These are phyloP conservation scores for Himalopsyche kuldschensis DNA, from an alignment of 2,888 invertebrate genomes.

Conservation along the genomic window DNA sequence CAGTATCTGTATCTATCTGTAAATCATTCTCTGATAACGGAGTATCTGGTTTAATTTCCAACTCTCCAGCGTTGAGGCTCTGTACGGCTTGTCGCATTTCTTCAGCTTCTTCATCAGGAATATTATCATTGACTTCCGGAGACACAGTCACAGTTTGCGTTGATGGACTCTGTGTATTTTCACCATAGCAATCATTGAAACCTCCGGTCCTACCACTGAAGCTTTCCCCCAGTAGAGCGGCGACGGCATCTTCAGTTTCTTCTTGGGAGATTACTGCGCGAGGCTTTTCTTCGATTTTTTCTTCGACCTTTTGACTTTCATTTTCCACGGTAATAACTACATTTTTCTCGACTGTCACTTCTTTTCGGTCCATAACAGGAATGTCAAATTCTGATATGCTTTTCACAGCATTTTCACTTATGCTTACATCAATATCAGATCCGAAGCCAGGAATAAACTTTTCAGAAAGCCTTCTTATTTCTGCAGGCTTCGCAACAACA, in stretches of 20 bases:
- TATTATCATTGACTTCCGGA: constrained; percentile 56
- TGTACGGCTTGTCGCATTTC: constrained; percentile 84
- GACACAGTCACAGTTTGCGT: constrained; percentile 55
- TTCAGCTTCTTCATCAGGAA: constrained; percentile 74
- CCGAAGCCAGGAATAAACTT: constrained; percentile 70
- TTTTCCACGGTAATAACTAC: constrained; percentile 45
- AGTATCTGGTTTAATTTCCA: constrained; percentile 79
- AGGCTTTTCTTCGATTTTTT: constrained; percentile 73
- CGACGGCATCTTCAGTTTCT: constrained; percentile 91
- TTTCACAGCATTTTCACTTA: constrained; percentile 80
- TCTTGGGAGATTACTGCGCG: constrained; percentile 86
- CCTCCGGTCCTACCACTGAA: constrained; percentile 67
- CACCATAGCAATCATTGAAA: constrained; percentile 62
- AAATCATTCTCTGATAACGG: constrained; percentile 82
- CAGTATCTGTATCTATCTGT: constrained; percentile 84
- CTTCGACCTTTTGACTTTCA: constrained; percentile 55
- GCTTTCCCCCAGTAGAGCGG: constrained; percentile 83
- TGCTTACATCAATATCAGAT: constrained; percentile 65
- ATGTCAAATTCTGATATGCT: constrained; percentile 68
- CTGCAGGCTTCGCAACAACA: constrained; percentile 45
- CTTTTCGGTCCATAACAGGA: constrained; percentile 42
- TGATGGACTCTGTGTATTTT: constrained; percentile 52
- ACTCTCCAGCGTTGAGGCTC: constrained; percentile 71
- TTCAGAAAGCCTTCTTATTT: constrained; percentile 49
- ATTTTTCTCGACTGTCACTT: constrained; percentile 44